A percentile compares a stretch with the other conserved stretches of the same genome.
phyloP scores from a whole-genome alignment of 2,797 vertebrate genomes.

The Periparus ater region DNA sequence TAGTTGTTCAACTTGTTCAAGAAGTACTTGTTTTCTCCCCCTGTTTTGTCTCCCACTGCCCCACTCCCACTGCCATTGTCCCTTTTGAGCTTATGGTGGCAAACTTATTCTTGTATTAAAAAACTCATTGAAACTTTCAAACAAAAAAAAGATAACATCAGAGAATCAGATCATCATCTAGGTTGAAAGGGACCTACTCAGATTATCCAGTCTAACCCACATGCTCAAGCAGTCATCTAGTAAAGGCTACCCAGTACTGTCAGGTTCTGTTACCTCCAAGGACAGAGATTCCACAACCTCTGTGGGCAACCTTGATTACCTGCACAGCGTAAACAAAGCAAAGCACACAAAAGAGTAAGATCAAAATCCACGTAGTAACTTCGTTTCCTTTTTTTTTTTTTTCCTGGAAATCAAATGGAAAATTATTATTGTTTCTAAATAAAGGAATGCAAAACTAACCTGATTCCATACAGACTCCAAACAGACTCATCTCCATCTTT shows the following conservation, averaged over 20 bases:
- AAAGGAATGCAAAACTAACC: conserved; percentile 62
- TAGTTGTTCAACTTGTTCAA: too few relatives aligned
- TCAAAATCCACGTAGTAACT: background rate
- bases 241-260: background rate
- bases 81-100: background rate
- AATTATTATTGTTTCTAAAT: background rate
- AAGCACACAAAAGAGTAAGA: background rate
- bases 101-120: background rate
- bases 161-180: background rate
- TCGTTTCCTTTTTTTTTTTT: background rate
- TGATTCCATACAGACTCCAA: conserved; percentile 75
- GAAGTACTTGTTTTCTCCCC: background rate
- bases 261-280: background rate
- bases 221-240: background rate
- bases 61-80: background rate
- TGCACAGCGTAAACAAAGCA: background rate
- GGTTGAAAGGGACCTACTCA: background rate
- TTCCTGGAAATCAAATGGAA: background rate
- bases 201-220: background rate
- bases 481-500: conserved; percentile 63
- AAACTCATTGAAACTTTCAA: background rate
- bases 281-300: background rate
- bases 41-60: background rate
- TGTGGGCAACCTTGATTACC: background rate
- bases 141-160: background rate